Conservation (phyloP, 2,888 invertebrate genomes). For the Auanema freiburgensis region DNA sequence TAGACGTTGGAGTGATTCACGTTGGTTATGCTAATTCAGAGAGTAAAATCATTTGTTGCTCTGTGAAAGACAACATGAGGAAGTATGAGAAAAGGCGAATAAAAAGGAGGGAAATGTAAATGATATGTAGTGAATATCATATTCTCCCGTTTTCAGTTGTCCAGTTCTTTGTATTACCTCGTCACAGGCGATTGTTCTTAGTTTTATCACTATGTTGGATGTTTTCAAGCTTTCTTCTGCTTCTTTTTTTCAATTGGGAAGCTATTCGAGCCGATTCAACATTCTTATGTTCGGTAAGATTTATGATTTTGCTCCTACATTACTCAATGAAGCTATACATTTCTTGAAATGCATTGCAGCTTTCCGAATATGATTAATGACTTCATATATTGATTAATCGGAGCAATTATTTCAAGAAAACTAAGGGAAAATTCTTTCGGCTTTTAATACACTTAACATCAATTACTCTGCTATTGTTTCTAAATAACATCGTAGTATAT, state of each 20-base stretch:
- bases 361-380: too few species aligned
- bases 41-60: too few species aligned
- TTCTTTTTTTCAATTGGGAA: slow-evolving; percentile 38
- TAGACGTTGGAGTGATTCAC: not conserved
- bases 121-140: not conserved
- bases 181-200: slow-evolving; percentile 60
- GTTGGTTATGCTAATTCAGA: too few species aligned
- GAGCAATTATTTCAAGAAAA: slow-evolving; percentile 1
- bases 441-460: slow-evolving; percentile 5
- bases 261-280: slow-evolving; percentile 31
- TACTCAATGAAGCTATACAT: not conserved
- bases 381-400: too few species aligned
- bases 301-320: not conserved
- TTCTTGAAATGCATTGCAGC: too few species aligned
- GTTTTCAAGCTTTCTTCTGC: slow-evolving; percentile 50
- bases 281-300: slow-evolving; percentile 46
- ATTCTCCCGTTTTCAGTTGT: slow-evolving; percentile 36
- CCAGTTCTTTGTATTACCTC: slow-evolving; percentile 61
- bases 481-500: not conserved
- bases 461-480: not conserved
- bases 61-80: too few species aligned
- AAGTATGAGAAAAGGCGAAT: not conserved
- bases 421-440: not conserved
- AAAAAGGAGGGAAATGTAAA: not conserved
- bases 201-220: slow-evolving; percentile 52